Conservation (phyloP, 1,140 invertebrate species). For the Patella vulgata region DNA sequence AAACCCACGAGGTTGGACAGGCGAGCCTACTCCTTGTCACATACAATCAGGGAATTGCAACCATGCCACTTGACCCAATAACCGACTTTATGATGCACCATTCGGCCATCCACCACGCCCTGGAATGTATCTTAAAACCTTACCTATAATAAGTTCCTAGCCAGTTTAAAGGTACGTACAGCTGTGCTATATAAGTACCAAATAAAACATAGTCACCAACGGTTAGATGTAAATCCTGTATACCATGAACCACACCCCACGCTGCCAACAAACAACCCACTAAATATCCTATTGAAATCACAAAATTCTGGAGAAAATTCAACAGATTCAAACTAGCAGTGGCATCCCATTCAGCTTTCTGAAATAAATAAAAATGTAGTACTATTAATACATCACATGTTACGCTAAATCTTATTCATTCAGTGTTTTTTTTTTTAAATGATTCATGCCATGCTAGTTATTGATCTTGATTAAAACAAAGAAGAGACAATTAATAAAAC, state of each 20-base stretch:
- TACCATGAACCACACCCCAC: constrained; percentile 71
- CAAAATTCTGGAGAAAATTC: constrained; percentile 89
- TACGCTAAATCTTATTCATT: neutral
- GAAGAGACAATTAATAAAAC: too few species aligned
- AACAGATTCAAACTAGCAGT: constrained; percentile 86
- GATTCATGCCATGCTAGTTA: too few species aligned
- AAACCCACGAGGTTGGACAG: too few species aligned
- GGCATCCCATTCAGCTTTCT: constrained; percentile 88
- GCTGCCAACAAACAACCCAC: constrained; percentile 89
- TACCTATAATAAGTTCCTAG: constrained; percentile 98
- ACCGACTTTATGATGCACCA: too few species aligned
- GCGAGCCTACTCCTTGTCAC: too few species aligned
- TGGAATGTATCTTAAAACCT: too few species aligned
- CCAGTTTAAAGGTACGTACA: constrained; percentile 97
- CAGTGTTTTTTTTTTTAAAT: too few species aligned
- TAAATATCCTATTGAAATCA: constrained; percentile 87
- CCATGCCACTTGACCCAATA: too few species aligned
- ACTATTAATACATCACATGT: neutral
- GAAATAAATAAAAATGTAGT: constrained; percentile 47
- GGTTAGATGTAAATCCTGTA: constrained; percentile 72
- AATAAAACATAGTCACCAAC: constrained; percentile 96
- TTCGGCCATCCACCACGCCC: too few species aligned
- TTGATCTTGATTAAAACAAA: too few species aligned
- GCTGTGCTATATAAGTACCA: constrained; percentile 92
- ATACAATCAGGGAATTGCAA: too few species aligned